These are phyloP conservation scores for Dicerorhinus sumatrensis DNA, from an alignment of 2,113 vertebrate genomes.

Conservation along the genomic window DNA sequence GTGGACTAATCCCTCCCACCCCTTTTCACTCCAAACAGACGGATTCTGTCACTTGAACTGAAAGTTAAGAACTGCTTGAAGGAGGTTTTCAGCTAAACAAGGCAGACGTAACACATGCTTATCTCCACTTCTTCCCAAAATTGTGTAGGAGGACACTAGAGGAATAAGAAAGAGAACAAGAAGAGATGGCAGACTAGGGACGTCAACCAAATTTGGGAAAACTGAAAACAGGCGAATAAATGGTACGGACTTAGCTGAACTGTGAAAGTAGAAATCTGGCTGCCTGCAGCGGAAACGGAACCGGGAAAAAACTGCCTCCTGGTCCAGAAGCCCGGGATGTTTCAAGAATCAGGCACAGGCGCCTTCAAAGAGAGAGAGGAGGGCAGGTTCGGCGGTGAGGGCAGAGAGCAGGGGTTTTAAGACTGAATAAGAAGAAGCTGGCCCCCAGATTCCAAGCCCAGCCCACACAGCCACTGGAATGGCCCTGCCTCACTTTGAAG, in stretches of 20 bases:
- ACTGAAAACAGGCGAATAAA: not conserved
- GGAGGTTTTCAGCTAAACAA: not conserved
- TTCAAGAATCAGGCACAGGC: not conserved
- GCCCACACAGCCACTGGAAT: not conserved
- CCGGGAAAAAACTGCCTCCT: not conserved
- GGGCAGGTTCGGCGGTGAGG: fast-evolving
- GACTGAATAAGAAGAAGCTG: not conserved
- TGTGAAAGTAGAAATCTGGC: not conserved
- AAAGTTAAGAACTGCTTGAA: not conserved
- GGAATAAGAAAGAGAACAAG: not conserved
- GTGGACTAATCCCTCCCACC: fast-evolving
- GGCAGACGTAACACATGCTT: not conserved
- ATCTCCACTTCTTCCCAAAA: not conserved
- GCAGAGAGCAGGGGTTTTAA: not conserved
- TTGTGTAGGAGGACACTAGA: not conserved
- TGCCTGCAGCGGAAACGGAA: not conserved
- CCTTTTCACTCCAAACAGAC: not conserved
- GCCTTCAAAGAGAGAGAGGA: not conserved
- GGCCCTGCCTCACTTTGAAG: not conserved
- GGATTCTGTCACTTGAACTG: fast-evolving
- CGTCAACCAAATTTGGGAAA: not conserved
- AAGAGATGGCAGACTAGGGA: not conserved
- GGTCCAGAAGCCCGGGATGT: not conserved
- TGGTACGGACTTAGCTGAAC: not conserved
- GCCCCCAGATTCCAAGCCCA: not conserved